Conservation (phyloP, 2,113 vertebrate species). For the Hemibates koningsi region DNA sequence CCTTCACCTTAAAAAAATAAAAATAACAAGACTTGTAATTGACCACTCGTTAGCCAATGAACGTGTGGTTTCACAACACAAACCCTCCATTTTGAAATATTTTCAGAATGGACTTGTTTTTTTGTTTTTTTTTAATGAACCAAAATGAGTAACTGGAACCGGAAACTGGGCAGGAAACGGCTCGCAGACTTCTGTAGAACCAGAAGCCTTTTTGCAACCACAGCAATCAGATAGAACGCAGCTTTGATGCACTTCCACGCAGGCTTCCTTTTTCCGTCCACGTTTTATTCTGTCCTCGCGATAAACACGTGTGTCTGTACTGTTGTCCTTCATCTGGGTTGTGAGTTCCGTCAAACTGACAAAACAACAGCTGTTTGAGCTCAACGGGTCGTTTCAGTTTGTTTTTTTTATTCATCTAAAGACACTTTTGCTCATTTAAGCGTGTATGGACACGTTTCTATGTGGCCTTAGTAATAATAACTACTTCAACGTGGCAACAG, state of each 20-base stretch:
- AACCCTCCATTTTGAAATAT: not conserved
- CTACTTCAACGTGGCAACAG: not conserved
- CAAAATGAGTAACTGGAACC: not conserved
- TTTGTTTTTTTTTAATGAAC: not conserved
- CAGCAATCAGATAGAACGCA: not conserved
- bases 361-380: not conserved
- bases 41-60: not conserved
- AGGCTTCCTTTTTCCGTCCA: not conserved
- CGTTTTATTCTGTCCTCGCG: not conserved
- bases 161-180: not conserved
- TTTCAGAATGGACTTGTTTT: not conserved
- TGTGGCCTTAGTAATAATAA: not conserved
- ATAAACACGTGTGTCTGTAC: not conserved
- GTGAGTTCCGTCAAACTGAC: not conserved
- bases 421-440: accelerated
- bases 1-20: not conserved
- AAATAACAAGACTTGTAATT: not conserved
- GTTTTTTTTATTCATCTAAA: accelerated
- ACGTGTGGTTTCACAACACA: not conserved
- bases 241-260: not conserved
- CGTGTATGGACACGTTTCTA: not conserved
- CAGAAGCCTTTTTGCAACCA: not conserved
- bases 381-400: not conserved
- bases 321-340: not conserved
- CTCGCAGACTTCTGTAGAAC: not conserved